phyloP scores from a whole-genome alignment of 1,140 invertebrate species.

The Lordiphosa mommai region DNA sequence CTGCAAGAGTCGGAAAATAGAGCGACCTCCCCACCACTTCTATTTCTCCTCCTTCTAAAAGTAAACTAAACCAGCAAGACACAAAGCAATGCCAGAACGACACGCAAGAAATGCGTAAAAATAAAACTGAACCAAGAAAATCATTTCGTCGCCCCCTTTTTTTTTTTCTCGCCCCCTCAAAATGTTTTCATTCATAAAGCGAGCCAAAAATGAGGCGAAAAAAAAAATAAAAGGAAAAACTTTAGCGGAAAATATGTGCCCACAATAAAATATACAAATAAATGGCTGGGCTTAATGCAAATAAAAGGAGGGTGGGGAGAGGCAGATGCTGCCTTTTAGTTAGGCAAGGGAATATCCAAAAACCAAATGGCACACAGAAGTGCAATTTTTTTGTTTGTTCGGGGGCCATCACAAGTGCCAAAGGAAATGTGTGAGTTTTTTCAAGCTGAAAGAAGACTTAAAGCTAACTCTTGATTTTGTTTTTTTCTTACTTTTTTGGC shows the following conservation, averaged over 20 bases:
- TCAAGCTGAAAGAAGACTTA: conserved; percentile 18
- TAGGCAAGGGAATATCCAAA: conserved; percentile 55
- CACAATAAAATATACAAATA: conserved; percentile 77
- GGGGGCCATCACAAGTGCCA: conserved; percentile 18
- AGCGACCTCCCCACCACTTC: conserved; percentile 40
- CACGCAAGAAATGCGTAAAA: conserved; percentile 77
- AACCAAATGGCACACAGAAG: conserved; percentile 69
- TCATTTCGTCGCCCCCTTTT: conserved; percentile 33
- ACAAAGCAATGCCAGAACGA: conserved; percentile 35
- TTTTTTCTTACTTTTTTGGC: conserved; percentile 15
- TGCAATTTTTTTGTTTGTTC: conserved; percentile 64
- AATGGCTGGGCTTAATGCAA: conserved; percentile 71
- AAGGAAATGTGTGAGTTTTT: conserved; percentile 24
- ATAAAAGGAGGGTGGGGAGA: conserved; percentile 30
- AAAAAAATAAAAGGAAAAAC: conserved; percentile 44
- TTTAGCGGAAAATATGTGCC: conserved; percentile 70
- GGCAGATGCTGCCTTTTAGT: conserved; percentile 20
- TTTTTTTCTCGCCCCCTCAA: not conserved
- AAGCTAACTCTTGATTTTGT: conserved; percentile 27
- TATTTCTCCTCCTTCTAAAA: conserved; percentile 33
- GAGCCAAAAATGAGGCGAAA: conserved; percentile 15
- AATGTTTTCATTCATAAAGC: conserved; percentile 69
- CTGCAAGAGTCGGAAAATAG: conserved; percentile 48
- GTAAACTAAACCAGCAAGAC: conserved; percentile 50
- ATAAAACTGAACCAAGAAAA: conserved; percentile 69